phyloP scores from a whole-genome alignment of 92 coral and sea anemone genomes.

The Scolanthus callimorphus region DNA sequence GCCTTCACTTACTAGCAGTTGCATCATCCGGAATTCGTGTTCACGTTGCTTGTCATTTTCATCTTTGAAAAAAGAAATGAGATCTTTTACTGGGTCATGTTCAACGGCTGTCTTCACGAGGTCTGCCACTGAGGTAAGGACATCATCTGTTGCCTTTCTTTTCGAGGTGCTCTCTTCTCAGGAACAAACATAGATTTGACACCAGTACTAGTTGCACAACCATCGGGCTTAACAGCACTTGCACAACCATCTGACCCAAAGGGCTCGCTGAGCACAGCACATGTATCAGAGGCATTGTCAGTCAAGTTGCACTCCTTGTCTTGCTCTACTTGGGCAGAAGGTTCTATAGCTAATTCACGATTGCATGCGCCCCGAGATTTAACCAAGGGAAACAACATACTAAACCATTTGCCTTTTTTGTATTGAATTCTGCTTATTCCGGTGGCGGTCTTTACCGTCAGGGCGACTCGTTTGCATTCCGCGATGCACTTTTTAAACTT shows the following conservation, averaged over 20 bases:
- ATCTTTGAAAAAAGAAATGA: constrained; percentile 31
- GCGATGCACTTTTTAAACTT: constrained; percentile 50
- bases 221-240: too few relatives aligned
- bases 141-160: constrained; percentile 33
- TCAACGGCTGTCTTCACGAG: constrained; percentile 31
- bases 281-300: too few relatives aligned
- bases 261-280: too few relatives aligned
- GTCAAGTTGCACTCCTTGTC: too few relatives aligned
- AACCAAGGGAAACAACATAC: constrained; percentile 36
- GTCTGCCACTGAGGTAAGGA: constrained; percentile 33
- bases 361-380: constrained; percentile 41
- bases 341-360: constrained; percentile 45
- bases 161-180: constrained; percentile 29
- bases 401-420: constrained; percentile 39
- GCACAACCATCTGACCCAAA: too few relatives aligned
- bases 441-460: constrained; percentile 36
- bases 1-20: too few relatives aligned
- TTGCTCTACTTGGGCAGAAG: too few relatives aligned
- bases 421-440: constrained; percentile 34
- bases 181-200: constrained; percentile 38
- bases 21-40: constrained; percentile 38
- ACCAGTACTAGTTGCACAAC: too few relatives aligned
- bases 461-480: constrained; percentile 42
- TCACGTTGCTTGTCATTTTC: constrained; percentile 37
- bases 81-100: constrained; percentile 40